phyloP scores from a whole-genome alignment of 2,113 vertebrate genomes.

The Eclectus roratus region DNA sequence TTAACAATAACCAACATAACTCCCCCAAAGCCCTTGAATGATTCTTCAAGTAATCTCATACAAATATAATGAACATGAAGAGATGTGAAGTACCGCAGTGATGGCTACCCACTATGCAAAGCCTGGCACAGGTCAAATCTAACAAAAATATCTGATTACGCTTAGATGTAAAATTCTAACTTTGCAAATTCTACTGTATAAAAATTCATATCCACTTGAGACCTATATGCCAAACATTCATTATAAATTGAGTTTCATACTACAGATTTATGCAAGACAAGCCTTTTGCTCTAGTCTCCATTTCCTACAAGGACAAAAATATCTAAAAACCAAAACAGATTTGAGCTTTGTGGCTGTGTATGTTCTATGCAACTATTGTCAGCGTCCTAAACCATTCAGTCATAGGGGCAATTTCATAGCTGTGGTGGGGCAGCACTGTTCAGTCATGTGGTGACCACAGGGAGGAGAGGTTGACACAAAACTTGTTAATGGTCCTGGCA shows the following conservation, averaged over 20 bases:
- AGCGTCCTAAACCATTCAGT: background rate
- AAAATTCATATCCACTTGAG: background rate
- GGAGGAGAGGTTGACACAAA: background rate
- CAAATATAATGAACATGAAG: background rate
- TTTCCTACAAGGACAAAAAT: background rate
- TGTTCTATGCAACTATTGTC: background rate
- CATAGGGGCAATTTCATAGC: background rate
- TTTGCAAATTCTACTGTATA: background rate
- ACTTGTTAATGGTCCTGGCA: background rate
- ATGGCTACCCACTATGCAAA: background rate
- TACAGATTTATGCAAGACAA: background rate
- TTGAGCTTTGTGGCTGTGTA: background rate
- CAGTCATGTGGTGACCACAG: background rate
- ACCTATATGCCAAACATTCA: background rate
- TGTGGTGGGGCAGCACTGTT: background rate
- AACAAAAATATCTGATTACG: background rate
- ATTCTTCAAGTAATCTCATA: background rate
- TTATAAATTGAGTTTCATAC: background rate
- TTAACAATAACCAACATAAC: background rate
- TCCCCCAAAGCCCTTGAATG: background rate
- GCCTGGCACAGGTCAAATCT: background rate
- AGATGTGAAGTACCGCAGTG: background rate
- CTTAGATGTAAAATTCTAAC: background rate
- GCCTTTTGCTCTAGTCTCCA: background rate
- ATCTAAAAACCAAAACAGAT: background rate